Conservation (phyloP, 1,140 invertebrate genomes). For the Formica selysi region DNA sequence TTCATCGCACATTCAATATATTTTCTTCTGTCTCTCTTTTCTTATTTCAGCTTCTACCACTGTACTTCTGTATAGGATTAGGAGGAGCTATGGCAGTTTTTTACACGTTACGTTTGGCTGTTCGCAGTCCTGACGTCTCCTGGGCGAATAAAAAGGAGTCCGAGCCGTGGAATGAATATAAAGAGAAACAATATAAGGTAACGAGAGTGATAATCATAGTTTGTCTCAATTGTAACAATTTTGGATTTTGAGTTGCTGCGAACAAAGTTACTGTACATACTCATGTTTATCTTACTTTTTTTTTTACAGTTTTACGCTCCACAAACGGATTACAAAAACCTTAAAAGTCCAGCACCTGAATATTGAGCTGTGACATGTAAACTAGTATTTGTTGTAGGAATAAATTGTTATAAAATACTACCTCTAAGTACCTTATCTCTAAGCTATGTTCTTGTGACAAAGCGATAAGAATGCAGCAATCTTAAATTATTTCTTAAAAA, state of each 20-base stretch:
- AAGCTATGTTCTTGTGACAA: neutral
- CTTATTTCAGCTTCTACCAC: conserved; percentile 90
- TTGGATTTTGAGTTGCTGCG: neutral
- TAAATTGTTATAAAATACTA: conserved; percentile 48
- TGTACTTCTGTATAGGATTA: conserved; percentile 90
- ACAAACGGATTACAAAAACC: conserved; percentile 88
- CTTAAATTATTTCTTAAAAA: neutral
- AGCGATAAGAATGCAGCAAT: neutral
- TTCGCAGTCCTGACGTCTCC: conserved; percentile 92
- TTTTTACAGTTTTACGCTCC: conserved; percentile 89
- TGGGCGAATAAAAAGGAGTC: conserved; percentile 91
- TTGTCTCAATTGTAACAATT: neutral
- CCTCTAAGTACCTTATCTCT: neutral
- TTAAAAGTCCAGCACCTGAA: conserved; percentile 89
- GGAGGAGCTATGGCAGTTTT: conserved; percentile 88
- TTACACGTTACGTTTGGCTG: conserved; percentile 91
- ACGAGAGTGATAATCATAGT: neutral
- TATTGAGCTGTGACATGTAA: conserved; percentile 83
- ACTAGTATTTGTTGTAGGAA: conserved; percentile 63
- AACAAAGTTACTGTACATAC: neutral
- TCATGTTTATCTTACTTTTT: conserved; percentile 73
- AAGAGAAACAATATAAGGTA: conserved; percentile 94
- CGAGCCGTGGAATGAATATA: conserved; percentile 93
- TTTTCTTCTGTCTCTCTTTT: neutral
- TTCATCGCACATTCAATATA: neutral